phyloP scores from a whole-genome alignment of 1,140 invertebrate genomes.

The Charaxes varanes region DNA sequence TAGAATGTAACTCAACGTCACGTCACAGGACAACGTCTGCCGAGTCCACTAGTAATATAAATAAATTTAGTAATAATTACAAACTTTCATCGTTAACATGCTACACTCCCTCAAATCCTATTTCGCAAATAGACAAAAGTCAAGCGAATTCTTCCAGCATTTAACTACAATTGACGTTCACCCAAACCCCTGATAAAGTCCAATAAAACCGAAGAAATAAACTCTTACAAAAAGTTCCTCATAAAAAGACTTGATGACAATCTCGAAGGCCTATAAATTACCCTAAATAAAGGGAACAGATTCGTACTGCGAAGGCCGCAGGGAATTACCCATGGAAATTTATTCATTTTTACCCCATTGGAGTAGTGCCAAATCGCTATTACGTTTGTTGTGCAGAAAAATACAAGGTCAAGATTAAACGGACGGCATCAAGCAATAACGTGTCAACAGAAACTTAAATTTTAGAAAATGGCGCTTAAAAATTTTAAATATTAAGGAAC shows the following conservation, averaged over 20 bases:
- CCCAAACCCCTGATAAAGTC: neutral
- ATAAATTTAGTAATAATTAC: no score
- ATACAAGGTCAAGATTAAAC: conserved; percentile 11
- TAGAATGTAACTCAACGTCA: no score
- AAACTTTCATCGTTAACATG: no score
- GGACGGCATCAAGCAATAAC: no score
- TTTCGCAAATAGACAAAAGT: neutral
- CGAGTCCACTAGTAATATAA: no score
- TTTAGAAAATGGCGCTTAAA: no score
- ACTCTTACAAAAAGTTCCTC: conserved; percentile 1
- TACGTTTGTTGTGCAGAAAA: conserved; percentile 5
- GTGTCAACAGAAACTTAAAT: no score
- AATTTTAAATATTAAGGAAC: no score
- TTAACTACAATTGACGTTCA: neutral
- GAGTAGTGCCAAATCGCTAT: conserved; percentile 5
- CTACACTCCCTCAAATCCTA: no score
- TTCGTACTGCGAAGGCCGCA: conserved; percentile 8
- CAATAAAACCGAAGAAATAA: conserved; percentile 7
- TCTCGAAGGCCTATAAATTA: conserved; percentile 9
- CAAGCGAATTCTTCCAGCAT: neutral
- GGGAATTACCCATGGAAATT: conserved; percentile 12
- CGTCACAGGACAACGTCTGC: no score
- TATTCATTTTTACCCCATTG: conserved; percentile 14
- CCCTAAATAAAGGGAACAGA: conserved; percentile 12
- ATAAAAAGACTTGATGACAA: conserved; percentile 10